Base-by-base conservation (phyloP, 2,797 vertebrate species). In the Scleropages formosus region DNA sequence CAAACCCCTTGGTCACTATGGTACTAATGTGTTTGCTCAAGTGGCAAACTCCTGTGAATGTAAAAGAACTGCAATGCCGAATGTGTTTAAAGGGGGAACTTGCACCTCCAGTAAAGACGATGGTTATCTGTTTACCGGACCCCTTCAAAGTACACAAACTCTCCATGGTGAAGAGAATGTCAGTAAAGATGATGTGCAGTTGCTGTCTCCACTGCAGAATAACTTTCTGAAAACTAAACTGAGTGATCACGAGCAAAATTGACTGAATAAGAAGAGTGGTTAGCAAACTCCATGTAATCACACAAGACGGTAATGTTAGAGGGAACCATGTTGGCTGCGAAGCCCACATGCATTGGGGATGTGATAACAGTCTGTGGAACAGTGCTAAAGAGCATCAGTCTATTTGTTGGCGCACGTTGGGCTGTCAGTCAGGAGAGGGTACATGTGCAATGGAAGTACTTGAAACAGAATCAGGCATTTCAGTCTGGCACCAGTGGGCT, bases 101-200 rank as follows among this genome's bases (percentile, higher is more conserved):
- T 56, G 24, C 16, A 59, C 69, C 18, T 58, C 58, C 27, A 26
- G 18, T 56, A 27, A 68, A 49, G n/a, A 58, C 26, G n/a, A 69
- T 24, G 8, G 51, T 71, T 71, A n/a, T 71, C 51, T 31, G 53
- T 58, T 71, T 58, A 71, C 24, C 71, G 69, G 27, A 71, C 51
- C 18, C 56, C 71, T 71, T 69, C 69, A 56, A 18, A 61, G 59
- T 61, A 59, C 18, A 71, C 69, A n/a, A 58, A 71, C 58, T 58
- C 27, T 56, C 51, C 51, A 58, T 53, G 71, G 13, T 71, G 59
- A 16, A 15, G 51, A 71, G 24, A 39, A 18, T 39, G 31, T 39
- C 31, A 39, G 31, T 39, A 39, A 39, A 71, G 22, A 59, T 24
- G 16, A 18, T 16, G 59, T 39, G 69, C 39, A 27, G 49, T 24